Evolutionary conservation across 1,140 invertebrate species (phyloP), one percentile per base, ranked within the genome.

Genomic region (Calliopsis andreniformis): DNA sequence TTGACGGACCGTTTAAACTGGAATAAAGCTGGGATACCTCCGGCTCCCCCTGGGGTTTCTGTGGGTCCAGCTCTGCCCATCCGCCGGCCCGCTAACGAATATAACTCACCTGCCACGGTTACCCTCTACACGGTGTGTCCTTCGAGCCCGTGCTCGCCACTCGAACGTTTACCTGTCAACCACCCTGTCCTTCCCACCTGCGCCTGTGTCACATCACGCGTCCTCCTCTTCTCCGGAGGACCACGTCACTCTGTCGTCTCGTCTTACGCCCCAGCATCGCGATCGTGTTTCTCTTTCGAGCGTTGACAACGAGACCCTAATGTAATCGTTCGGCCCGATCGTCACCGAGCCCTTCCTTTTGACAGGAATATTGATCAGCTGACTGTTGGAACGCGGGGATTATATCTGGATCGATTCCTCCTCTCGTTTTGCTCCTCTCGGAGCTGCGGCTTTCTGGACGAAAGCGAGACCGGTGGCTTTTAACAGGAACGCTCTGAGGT

Each of bases 1-100:
- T 90, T 90, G 90, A 91, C 89, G 88, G 89, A 90, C 90, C 89
- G 89, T 90, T 90, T 90, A 91, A 91, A 90, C 87, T 90, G 89
- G 89, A 91, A 91, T 91, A 89, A 89, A 88, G 87, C 87, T 67
- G 78, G 84, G 86, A 84, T 86, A 86, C 84, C 80, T 80, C 84
- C 23, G 7, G 83, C 84, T 87, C 79, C 83, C 81, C 80, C 83
- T 79, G 79, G 76, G 79, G 80, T 79, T 78, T 75, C 69, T 58
- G 45, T 47, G 62, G 68, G 51, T 47, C 80, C 53, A 66, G 67
- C 62, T 67, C 78, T 61, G 51, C 59, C 53, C 58, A 70, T 68
- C 79, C 82, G 70, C 71, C 80, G 68, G 20, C 35, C 71, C 49
- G 77, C 78, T 80, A 87, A 82, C 85, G 82, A 88, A 89, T 89